Evolutionary conservation across 2,797 vertebrate species (phyloP), one percentile per base, ranked within the genome.

Genomic region (Pseudopleuronectes americanus): DNA sequence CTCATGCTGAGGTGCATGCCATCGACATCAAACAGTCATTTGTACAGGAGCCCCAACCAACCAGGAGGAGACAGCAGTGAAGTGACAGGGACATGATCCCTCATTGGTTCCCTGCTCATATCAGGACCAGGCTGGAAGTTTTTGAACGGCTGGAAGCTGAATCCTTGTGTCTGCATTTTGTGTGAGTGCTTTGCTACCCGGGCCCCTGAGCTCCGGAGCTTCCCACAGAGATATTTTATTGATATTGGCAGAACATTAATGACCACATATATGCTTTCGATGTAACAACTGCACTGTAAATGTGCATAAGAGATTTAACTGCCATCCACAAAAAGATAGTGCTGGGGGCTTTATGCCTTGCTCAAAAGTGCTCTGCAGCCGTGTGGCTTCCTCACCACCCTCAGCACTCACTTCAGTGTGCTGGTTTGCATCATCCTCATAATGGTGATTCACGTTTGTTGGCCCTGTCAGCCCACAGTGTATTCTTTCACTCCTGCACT

Each of bases 391-490:
- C 45, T 71, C 41, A 54, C 33, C 33, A 36, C 57, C 41, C 54
- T 57, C 57, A 49, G 71, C 58, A 1, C 26, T 75, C 56, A 23
- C 41, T 58, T 65, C 36, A 22, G 19, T 53, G 31, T 54, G 24
- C 68, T 71, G 38, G 43, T 68, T 74, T 86, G 70, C 77, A 59
- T 85, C 68, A 75, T 76, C 69, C 57, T 67, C 63, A 68, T 72
- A 63, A 68, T 62, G 21, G 43, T 83, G 77, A 81, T 67, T 88
- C 76, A 82, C 54, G 47, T 69, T 77, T 68, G 66, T 74, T 59
- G 51, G 69, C 43, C 57, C 51, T 68, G 73, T 77, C 85, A 80
- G 75, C 56, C 65, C 22, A 41, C 52, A 26, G 70, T 65, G 45
- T 61, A 14, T 64, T 63, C 43, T 33, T 58, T 38, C 60, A 21